Evolutionary conservation across 2,888 invertebrate genomes (phyloP), one percentile per base, ranked within the genome.

Genomic region (Campaea margaritaria): DNA sequence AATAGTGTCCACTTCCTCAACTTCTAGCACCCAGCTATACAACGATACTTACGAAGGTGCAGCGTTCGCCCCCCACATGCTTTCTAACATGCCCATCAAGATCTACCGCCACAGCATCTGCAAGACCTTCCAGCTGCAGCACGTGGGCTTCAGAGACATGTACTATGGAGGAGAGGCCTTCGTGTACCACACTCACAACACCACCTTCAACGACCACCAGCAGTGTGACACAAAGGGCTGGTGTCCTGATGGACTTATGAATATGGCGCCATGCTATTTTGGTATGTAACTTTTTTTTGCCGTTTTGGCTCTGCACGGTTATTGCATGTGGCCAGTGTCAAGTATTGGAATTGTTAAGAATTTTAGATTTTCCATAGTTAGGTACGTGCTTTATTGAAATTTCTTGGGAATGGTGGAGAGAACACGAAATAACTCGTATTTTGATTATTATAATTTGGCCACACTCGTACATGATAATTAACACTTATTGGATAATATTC

Each of bases 41-140:
- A 92, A 92, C 68, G 95, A 96, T n/a, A 81, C 93, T 0, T 95
- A 94, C 59, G 96, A 96, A 79, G 96, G 96, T 0, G 93, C 94
- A 0, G 80, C 95, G 1, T 96, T 95, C 72, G 95, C 96, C 0
- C 84, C 93, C 1, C 85, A 93, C 52, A 73, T 97, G 50, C 83
- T 83, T 11, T 84, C 87, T 39, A 90, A 87, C 0, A 90, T 86
- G 0, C 76, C 82, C 0, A 91, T 96, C 65, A 81, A 91, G 7
- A 76, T 96, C 1, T 97, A 94, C 81, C 93, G 96, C 28, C 94
- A 95, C 69, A 94, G 96, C 0, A 95, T 97, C 75, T 97, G 97
- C 80, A 93, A 53, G 53, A 55, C 56, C 13, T 12, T 71, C 9
- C 42, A 43, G 0, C 13, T 71, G 27, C 28, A 52, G 50, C 63